Evolutionary conservation across 2,888 invertebrate species (phyloP).

Genomic region (Yponomeuta plumbellus): DNA sequence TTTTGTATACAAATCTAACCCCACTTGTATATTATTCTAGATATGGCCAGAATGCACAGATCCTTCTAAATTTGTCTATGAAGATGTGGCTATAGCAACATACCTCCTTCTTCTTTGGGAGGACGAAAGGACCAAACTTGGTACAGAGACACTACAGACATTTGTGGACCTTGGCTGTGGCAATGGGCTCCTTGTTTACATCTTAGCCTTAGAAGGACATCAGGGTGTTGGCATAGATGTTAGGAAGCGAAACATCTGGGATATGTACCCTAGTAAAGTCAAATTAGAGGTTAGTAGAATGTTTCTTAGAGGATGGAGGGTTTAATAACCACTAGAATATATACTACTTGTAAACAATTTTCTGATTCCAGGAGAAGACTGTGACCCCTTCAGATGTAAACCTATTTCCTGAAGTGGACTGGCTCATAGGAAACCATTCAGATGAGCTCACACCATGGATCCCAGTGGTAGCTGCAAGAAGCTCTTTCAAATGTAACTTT

Average conservation of each 20-base stretch:
- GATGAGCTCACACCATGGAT: slow-evolving; percentile 99
- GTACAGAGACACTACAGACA: slow-evolving; percentile 58
- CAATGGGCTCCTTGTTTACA: slow-evolving; percentile 94
- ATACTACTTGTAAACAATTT: neutral
- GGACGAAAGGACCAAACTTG: slow-evolving; percentile 59
- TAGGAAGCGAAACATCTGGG: slow-evolving; percentile 92
- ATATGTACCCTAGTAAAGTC: slow-evolving; percentile 80
- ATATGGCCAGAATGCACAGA: slow-evolving; percentile 96
- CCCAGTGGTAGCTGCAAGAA: slow-evolving; percentile 90
- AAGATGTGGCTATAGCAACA: slow-evolving; percentile 95
- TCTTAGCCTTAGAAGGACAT: slow-evolving; percentile 90
- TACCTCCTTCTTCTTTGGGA: slow-evolving; percentile 91
- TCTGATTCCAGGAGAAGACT: slow-evolving; percentile 74
- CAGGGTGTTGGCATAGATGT: slow-evolving; percentile 90
- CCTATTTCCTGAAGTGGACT: slow-evolving; percentile 85
- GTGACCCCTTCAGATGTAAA: slow-evolving; percentile 82
- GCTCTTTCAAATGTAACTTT: slow-evolving; percentile 84
- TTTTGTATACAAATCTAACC: too few relatives aligned
- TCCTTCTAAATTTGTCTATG: slow-evolving; percentile 95
- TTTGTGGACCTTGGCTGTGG: slow-evolving; percentile 99
- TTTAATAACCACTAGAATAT: too few relatives aligned
- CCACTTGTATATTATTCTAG: slow-evolving; percentile 46
- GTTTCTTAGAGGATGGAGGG: neutral
- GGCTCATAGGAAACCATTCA: slow-evolving; percentile 99
- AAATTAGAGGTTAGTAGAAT: slow-evolving; percentile 75